Base-by-base conservation (phyloP, 2,113 vertebrate species). In the Gasterosteus nipponicus region DNA sequence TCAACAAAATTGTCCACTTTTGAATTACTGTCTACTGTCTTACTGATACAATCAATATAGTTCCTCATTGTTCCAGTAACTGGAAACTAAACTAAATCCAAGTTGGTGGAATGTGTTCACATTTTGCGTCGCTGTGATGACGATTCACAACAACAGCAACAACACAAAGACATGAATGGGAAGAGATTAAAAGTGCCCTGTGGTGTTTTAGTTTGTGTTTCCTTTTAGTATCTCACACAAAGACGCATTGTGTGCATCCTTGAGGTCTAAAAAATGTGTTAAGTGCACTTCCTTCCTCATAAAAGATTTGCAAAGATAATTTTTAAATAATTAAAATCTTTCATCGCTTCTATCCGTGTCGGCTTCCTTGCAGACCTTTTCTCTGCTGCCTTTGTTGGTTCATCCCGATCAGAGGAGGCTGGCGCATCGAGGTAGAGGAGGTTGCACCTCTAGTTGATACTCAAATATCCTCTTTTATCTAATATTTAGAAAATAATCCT, bases 251-350 rank as follows among this genome's bases (percentile, higher is more conserved):
- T 67, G 19, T 22, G 47, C 26, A 51, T 66, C 46, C 10, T 65
- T 22, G 35, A 41, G 14, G n/a, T 26, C 33, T 53, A 39, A 53
- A 1, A 68, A 54, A 26, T 39, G 7, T 68, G 46, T n/a, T 51
- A 3, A 22, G 46, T 39, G 65, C 35, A 29, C 54, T 54, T 68
- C 19, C n/a, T 26, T 39, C 19, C 47, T 22, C 47, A 38, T 39
- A 16, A 66, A 67, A 68, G 33, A 53, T 53, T 67, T 38, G 33
- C 47, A 51, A 11, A 35, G 46, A 10, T 8, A 1, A 53, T 67
- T 67, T 67, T 67, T 53, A 1, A 67, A 68, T 68, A 68, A 53
- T 68, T 68, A 2, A 53, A 53, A 22, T 39, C n/a, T 22, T 68
- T 33, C 26, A 46, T 64, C 1, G 7, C 46, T 46, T 46, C 46